Evolutionary conservation across 53 echinoderm and acorn worm genomes (phyloP).

Genomic region (Apostichopus leukothele): DNA sequence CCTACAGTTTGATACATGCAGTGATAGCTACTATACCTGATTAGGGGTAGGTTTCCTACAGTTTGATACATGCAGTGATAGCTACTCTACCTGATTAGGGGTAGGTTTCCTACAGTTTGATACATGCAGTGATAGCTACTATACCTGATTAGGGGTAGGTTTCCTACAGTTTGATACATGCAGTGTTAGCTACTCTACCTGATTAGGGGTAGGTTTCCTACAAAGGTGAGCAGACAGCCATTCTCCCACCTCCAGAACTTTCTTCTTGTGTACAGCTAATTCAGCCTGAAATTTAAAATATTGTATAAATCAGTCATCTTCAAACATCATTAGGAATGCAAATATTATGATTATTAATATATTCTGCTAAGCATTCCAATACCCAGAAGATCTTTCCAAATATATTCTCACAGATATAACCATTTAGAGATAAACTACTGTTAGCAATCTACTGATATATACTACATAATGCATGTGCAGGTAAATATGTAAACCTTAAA

Average conservation of each 20-base stretch:
- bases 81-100: too few relatives aligned
- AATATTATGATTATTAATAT: not conserved
- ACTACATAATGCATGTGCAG: not conserved
- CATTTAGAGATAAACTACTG: not conserved
- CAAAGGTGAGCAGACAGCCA: constrained; percentile 74
- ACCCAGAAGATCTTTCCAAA: not conserved
- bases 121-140: too few relatives aligned
- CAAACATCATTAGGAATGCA: not conserved
- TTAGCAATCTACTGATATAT: not conserved
- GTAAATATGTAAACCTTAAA: too few relatives aligned
- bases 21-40: too few relatives aligned
- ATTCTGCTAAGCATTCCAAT: not conserved
- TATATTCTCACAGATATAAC: not conserved
- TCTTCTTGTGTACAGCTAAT: constrained; percentile 97
- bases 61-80: too few relatives aligned
- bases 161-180: too few relatives aligned
- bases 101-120: too few relatives aligned
- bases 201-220: not conserved
- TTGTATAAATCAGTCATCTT: not conserved
- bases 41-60: too few relatives aligned
- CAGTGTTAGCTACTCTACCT: too few relatives aligned
- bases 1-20: too few relatives aligned
- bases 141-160: too few relatives aligned
- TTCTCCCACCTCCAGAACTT: constrained; percentile 83
- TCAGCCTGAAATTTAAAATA: constrained; percentile 58